These are phyloP conservation scores for Triplophysa rosa DNA, from an alignment of 2,113 vertebrate genomes.

Conservation along the genomic window DNA sequence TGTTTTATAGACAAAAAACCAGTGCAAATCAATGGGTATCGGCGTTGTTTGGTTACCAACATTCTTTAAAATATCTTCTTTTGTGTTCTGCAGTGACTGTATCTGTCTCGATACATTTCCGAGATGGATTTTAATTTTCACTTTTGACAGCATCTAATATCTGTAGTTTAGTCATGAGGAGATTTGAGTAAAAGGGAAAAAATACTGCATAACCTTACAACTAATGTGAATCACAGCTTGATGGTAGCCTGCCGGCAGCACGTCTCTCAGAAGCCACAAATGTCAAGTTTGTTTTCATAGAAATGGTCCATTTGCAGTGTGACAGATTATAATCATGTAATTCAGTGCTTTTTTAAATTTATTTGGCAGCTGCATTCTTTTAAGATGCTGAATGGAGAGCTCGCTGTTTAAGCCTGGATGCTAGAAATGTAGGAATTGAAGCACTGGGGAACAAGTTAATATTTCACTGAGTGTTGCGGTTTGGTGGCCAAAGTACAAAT, in stretches of 20 bases:
- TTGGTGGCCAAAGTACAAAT: no score
- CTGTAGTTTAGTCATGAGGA: not conserved
- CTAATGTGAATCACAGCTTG: not conserved
- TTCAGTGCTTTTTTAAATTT: not conserved
- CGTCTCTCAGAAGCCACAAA: slow-evolving; percentile 8
- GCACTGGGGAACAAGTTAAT: not conserved
- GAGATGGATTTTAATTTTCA: not conserved
- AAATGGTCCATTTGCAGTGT: slow-evolving; percentile 21
- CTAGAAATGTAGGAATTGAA: not conserved
- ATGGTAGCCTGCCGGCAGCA: not conserved
- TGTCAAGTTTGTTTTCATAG: slow-evolving; percentile 27
- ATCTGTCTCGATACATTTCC: not conserved
- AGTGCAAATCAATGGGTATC: no score
- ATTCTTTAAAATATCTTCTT: no score
- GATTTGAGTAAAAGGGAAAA: not conserved
- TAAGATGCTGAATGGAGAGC: not conserved
- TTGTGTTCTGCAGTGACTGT: not conserved
- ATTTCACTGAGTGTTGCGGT: no score
- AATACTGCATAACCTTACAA: not conserved
- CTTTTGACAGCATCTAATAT: slow-evolving; percentile 4
- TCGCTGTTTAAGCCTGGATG: not conserved
- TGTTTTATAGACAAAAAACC: no score
- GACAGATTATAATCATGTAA: not conserved
- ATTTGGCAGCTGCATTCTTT: not conserved
- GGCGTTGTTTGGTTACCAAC: no score